Percentiles rank a stretch among this genome's conserved stretches.
Conservation (phyloP, 1,140 invertebrate genomes). For the roundworm (Caenorhabditis elegans) region DNA sequence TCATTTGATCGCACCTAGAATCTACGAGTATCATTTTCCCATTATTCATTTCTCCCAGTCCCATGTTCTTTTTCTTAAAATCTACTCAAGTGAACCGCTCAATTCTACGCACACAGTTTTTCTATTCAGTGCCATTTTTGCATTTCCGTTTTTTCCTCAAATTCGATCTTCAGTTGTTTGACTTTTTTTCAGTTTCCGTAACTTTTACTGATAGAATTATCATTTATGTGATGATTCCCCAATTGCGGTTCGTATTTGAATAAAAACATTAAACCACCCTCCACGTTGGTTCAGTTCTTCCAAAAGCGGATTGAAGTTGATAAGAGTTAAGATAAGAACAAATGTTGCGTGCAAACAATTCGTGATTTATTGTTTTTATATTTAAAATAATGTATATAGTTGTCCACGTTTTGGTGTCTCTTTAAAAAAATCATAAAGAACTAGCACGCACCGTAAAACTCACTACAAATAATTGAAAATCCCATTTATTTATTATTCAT, state of each 20-base stretch:
- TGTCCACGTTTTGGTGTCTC: too few relatives aligned
- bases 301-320: neutral
- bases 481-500: too few relatives aligned
- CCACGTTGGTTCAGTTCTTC: neutral
- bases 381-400: too few relatives aligned
- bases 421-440: too few relatives aligned
- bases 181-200: neutral
- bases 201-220: conserved; percentile 1
- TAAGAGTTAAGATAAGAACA: neutral
- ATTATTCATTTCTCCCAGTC: neutral
- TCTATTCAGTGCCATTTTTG: neutral
- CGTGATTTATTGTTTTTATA: too few relatives aligned
- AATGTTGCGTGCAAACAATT: too few relatives aligned
- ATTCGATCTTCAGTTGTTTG: conserved; percentile 16
- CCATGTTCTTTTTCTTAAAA: neutral
- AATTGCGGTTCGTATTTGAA: neutral
- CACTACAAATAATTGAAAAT: too few relatives aligned
- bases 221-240: conserved; percentile 4
- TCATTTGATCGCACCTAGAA: neutral
- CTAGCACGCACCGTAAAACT: too few relatives aligned
- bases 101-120: neutral
- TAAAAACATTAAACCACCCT: neutral
- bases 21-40: neutral
- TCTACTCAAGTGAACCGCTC: neutral
- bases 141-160: neutral